Percentiles rank a stretch among this genome's conserved stretches.
phyloP scores from a whole-genome alignment of 2,113 vertebrate genomes.

The Tachysurus vachellii region DNA sequence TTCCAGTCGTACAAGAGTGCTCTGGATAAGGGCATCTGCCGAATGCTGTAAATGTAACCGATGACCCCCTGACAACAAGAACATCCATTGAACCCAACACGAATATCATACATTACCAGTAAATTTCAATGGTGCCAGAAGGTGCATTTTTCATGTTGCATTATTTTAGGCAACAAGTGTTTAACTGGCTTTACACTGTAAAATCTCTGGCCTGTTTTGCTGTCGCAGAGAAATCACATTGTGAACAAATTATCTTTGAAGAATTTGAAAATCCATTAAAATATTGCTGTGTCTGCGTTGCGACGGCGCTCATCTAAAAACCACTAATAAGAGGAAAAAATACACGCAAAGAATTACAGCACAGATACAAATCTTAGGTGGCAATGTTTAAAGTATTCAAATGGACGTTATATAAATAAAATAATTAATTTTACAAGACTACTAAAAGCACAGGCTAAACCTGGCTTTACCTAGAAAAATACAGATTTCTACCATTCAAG shows the following conservation, averaged over 20 bases:
- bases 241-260: not conserved
- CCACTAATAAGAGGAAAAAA: not conserved
- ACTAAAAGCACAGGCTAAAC: not conserved
- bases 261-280: too few relatives aligned
- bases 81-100: not conserved
- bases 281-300: not conserved
- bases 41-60: not conserved
- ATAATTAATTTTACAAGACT: too few relatives aligned
- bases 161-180: not conserved
- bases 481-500: not conserved
- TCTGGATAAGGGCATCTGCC: too few relatives aligned
- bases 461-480: not conserved
- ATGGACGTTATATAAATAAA: not conserved
- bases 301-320: not conserved
- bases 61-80: not conserved
- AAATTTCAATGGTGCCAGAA: not conserved
- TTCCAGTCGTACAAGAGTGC: not conserved
- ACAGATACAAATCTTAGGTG: not conserved
- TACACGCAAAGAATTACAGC: not conserved
- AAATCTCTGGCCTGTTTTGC: not conserved
- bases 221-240: not conserved
- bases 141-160: not conserved
- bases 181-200: not conserved
- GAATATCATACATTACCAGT: not conserved
- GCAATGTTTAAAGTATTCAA: not conserved